Percentiles rank a stretch among this genome's conserved stretches.
Conservation (phyloP, 2,113 vertebrate genomes). For the Malurus cyaneus region DNA sequence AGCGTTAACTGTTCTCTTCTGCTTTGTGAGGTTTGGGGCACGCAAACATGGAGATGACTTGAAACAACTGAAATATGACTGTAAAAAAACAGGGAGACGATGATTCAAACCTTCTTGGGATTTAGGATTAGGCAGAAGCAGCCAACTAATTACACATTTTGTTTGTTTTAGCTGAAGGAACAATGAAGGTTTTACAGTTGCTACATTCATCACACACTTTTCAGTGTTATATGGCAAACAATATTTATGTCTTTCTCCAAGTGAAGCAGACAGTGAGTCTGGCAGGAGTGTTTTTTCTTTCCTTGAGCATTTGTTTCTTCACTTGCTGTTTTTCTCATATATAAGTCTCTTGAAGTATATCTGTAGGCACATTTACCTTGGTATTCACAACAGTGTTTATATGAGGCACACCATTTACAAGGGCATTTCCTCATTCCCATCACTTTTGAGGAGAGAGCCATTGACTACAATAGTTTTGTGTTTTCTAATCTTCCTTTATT, state of each 20-base stretch:
- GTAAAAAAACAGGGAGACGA: neutral
- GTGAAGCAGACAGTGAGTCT: slow-evolving; percentile 65
- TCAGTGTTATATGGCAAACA: slow-evolving; percentile 57
- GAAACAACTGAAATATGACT: neutral
- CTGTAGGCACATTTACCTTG: neutral
- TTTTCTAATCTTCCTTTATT: neutral
- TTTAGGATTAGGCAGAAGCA: slow-evolving; percentile 37
- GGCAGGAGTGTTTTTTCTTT: slow-evolving; percentile 16
- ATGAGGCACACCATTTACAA: neutral
- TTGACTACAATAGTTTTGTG: neutral
- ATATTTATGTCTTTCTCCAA: slow-evolving; percentile 65
- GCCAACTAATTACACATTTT: slow-evolving; percentile 51
- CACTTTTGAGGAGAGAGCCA: neutral
- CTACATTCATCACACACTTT: slow-evolving; percentile 47
- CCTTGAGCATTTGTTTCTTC: slow-evolving; percentile 2
- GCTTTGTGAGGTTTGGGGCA: neutral
- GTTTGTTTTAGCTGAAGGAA: slow-evolving; percentile 32
- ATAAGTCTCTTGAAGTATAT: slow-evolving; percentile 14
- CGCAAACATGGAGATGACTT: neutral
- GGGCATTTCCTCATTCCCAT: neutral
- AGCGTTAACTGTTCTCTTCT: neutral
- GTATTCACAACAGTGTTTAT: neutral
- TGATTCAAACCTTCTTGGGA: slow-evolving; percentile 11
- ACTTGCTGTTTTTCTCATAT: slow-evolving; percentile 34
- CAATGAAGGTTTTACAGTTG: slow-evolving; percentile 43